Percentiles rank a stretch among this genome's conserved stretches.
Conservation (phyloP, 2,888 invertebrate genomes). For the Hypomecis atomaria region DNA sequence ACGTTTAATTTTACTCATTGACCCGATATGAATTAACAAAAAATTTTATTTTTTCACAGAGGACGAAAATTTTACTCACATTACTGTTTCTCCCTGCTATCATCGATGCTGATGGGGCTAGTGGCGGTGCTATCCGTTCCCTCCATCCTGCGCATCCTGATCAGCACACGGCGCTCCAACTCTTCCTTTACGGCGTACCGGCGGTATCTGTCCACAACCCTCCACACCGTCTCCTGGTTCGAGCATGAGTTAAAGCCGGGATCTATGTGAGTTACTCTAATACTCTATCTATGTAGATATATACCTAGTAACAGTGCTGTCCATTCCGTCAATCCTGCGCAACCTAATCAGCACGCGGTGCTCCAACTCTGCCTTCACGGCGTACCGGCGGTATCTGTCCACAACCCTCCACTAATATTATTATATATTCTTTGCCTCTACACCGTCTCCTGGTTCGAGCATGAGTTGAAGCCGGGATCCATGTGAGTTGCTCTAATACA, state of each 20-base stretch:
- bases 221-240: conserved; percentile 93
- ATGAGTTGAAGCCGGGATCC: too few relatives aligned
- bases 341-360: too few relatives aligned
- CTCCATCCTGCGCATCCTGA: conserved; percentile 88
- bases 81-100: conserved; percentile 88
- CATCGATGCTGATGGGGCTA: conserved; percentile 91
- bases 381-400: too few relatives aligned
- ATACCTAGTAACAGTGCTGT: too few relatives aligned
- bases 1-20: too few relatives aligned
- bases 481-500: conserved; percentile 2
- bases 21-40: not conserved
- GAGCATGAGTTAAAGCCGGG: conserved; percentile 86
- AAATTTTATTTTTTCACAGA: conserved; percentile 69
- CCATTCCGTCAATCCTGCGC: too few relatives aligned
- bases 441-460: too few relatives aligned
- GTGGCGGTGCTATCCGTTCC: conserved; percentile 90
- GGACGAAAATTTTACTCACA: conserved; percentile 90
- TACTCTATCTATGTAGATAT: too few relatives aligned
- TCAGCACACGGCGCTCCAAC: conserved; percentile 89
- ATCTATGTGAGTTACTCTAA: conserved; percentile 82
- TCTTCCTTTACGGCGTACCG: conserved; percentile 88
- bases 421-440: too few relatives aligned
- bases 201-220: conserved; percentile 91
- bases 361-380: too few relatives aligned
- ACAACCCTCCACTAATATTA: too few relatives aligned